These are phyloP conservation scores for Tetragnatha montana DNA, from an alignment of 2,888 invertebrate species.

Conservation along the genomic window DNA sequence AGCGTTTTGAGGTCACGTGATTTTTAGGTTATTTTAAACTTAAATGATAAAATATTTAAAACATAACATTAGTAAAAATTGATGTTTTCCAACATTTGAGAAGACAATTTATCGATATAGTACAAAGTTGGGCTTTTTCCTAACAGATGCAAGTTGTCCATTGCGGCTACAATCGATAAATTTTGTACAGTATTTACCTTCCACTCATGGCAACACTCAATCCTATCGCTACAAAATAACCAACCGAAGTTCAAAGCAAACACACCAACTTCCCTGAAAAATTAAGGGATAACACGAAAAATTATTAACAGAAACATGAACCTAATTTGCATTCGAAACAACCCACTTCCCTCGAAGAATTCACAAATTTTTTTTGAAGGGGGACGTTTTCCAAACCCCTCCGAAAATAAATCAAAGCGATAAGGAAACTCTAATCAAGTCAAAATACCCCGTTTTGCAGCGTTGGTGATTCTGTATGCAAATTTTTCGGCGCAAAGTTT, in stretches of 20 bases:
- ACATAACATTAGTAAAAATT: no score
- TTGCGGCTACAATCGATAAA: neutral
- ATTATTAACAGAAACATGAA: neutral
- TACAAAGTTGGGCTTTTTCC: no score
- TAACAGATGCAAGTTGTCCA: no score
- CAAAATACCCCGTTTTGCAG: neutral
- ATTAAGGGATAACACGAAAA: neutral
- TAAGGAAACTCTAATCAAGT: constrained; percentile 10
- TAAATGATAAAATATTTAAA: no score
- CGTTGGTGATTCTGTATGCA: constrained; percentile 4
- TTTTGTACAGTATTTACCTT: neutral
- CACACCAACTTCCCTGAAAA: neutral
- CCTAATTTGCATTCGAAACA: neutral
- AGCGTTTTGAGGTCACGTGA: no score
- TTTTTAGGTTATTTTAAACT: no score
- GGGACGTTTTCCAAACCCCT: neutral
- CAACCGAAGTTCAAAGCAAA: neutral
- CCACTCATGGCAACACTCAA: neutral
- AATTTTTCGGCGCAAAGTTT: constrained; percentile 19
- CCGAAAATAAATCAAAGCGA: neutral
- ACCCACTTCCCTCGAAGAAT: neutral
- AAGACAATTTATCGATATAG: no score
- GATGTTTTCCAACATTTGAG: no score
- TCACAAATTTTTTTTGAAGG: neutral
- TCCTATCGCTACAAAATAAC: neutral